Conservation (phyloP, 2,888 invertebrate species). For the Portevinia maculata region DNA sequence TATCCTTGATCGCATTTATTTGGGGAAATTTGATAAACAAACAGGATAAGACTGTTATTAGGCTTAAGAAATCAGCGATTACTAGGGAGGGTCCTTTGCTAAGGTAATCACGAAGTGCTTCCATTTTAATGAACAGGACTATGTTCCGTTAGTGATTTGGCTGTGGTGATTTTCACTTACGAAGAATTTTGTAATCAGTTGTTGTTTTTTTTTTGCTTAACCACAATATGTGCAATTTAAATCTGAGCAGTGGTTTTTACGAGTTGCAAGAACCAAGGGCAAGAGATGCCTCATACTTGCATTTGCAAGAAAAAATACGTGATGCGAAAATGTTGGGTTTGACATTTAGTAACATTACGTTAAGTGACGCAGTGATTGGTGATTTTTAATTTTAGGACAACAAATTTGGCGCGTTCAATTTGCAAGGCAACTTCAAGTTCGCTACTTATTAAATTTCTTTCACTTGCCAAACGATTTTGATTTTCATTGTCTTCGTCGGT, state of each 20-base stretch:
- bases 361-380: no score
- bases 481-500: no score
- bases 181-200: slow-evolving; percentile 1
- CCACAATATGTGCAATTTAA: slow-evolving; percentile 31
- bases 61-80: slow-evolving; percentile 86
- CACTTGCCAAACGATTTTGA: no score
- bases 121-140: no score
- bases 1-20: slow-evolving; percentile 87
- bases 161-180: no score
- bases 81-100: slow-evolving; percentile 80
- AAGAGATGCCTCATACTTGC: not conserved
- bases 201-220: not conserved
- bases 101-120: slow-evolving; percentile 77
- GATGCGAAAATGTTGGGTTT: slow-evolving; percentile 19
- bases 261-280: not conserved
- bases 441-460: no score
- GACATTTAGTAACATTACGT: slow-evolving; percentile 7
- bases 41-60: slow-evolving; percentile 90
- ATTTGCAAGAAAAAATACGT: slow-evolving; percentile 46
- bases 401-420: no score
- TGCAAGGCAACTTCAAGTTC: no score
- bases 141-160: no score
- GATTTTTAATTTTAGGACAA: no score
- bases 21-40: slow-evolving; percentile 92
- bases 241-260: slow-evolving; percentile 26